These are phyloP conservation scores for Enteromius treurensis DNA, from an alignment of 2,797 vertebrate species.

Conservation along the genomic window DNA sequence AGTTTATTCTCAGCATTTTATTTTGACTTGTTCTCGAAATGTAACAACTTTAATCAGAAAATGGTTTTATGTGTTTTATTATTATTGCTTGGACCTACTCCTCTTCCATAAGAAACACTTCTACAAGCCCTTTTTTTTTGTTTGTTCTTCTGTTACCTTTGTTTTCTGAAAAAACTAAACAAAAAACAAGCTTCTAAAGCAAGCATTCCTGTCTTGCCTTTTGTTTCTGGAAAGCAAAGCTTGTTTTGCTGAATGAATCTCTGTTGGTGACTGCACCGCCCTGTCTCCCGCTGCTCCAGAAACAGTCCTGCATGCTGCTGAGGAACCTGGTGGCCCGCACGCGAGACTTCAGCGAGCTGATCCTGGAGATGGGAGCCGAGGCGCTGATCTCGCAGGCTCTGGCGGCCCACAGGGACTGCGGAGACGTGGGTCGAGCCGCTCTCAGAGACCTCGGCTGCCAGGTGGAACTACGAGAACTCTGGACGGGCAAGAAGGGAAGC, in stretches of 20 bases:
- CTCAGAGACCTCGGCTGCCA: constrained; percentile 92
- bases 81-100: neutral
- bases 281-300: constrained; percentile 73
- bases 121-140: neutral
- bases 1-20: too few species aligned
- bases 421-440: constrained; percentile 87
- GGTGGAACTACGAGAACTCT: constrained; percentile 91
- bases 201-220: neutral
- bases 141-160: neutral
- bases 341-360: constrained; percentile 77
- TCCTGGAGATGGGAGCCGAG: constrained; percentile 94
- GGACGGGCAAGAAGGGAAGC: constrained; percentile 92
- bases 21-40: too few species aligned
- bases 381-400: constrained; percentile 84
- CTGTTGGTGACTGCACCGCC: too few species aligned
- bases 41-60: too few species aligned
- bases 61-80: neutral
- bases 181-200: neutral
- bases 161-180: neutral
- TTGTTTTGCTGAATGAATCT: neutral
- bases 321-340: constrained; percentile 89
- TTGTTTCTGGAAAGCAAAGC: neutral
- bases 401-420: constrained; percentile 82
- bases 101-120: neutral
- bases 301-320: constrained; percentile 93